A percentile compares a stretch with the other conserved stretches of the same genome.
phyloP scores from a whole-genome alignment of 2,797 vertebrate species.

The Diplodus puntazzo region DNA sequence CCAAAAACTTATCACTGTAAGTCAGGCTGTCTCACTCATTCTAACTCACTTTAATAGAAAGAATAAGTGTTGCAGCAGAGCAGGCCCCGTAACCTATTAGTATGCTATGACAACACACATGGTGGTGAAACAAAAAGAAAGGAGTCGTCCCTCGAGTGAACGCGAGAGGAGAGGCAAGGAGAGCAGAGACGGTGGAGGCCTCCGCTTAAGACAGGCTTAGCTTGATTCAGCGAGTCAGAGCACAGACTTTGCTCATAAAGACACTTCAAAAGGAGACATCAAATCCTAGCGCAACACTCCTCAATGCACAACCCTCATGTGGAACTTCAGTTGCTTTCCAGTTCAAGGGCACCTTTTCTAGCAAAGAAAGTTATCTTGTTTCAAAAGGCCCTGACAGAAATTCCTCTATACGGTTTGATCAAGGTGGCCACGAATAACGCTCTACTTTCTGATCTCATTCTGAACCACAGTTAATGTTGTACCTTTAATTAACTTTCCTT shows the following conservation, averaged over 20 bases:
- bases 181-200: constrained; percentile 65
- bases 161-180: constrained; percentile 60
- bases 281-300: constrained; percentile 75
- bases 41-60: constrained; percentile 19
- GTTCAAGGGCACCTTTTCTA: constrained; percentile 81
- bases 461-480: constrained; percentile 24
- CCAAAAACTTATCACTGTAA: neutral
- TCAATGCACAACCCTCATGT: constrained; percentile 70
- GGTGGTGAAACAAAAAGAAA: constrained; percentile 56
- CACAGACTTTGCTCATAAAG: constrained; percentile 78
- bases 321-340: constrained; percentile 68
- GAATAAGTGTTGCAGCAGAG: constrained; percentile 22
- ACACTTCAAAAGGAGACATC: constrained; percentile 85
- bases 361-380: constrained; percentile 68
- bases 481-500: constrained; percentile 46
- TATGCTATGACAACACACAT: constrained; percentile 67
- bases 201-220: constrained; percentile 82
- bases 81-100: constrained; percentile 67
- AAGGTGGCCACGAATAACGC: constrained; percentile 44
- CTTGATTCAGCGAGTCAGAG: constrained; percentile 76
- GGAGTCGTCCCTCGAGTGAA: constrained; percentile 56
- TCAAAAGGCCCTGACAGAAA: constrained; percentile 43
- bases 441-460: constrained; percentile 43
- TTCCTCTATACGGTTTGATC: constrained; percentile 43
- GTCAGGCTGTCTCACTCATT: neutral